phyloP scores from a whole-genome alignment of 2,888 invertebrate species.

The Sinhomidia bicolor region DNA sequence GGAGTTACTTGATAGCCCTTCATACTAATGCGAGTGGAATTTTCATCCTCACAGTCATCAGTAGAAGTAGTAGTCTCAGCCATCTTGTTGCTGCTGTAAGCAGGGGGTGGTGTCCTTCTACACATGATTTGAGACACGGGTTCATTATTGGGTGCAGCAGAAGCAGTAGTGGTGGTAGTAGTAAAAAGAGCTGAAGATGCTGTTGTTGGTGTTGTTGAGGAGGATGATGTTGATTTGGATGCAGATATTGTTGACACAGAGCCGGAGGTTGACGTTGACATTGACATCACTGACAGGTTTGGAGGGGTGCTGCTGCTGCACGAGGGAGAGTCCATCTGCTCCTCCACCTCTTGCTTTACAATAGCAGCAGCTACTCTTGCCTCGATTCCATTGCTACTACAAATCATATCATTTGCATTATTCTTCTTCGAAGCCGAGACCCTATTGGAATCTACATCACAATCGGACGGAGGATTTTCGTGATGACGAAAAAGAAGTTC shows the following conservation, averaged over 20 bases:
- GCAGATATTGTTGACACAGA: conserved; percentile 68
- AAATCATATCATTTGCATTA: conserved; percentile 45
- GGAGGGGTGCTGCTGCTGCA: conserved; percentile 54
- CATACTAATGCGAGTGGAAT: conserved; percentile 26
- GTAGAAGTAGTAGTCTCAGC: conserved; percentile 32
- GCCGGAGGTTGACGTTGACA: conserved; percentile 66
- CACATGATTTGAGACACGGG: conserved; percentile 55
- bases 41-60: conserved; percentile 36
- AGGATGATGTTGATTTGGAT: conserved; percentile 54
- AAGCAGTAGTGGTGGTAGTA: neutral
- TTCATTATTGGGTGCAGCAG: conserved; percentile 58
- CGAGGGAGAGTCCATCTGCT: conserved; percentile 65
- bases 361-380: neutral
- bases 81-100: conserved; percentile 62
- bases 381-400: conserved; percentile 43
- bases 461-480: conserved; percentile 54
- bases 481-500: conserved; percentile 48
- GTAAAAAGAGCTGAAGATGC: conserved; percentile 37
- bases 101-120: conserved; percentile 61
- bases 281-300: conserved; percentile 69
- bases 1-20: conserved; percentile 49
- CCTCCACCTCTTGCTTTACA: conserved; percentile 35
- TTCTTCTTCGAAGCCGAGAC: conserved; percentile 21
- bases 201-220: conserved; percentile 42
- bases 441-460: conserved; percentile 41